Conservation (phyloP, 1,140 invertebrate genomes). For the Formica selysi region DNA sequence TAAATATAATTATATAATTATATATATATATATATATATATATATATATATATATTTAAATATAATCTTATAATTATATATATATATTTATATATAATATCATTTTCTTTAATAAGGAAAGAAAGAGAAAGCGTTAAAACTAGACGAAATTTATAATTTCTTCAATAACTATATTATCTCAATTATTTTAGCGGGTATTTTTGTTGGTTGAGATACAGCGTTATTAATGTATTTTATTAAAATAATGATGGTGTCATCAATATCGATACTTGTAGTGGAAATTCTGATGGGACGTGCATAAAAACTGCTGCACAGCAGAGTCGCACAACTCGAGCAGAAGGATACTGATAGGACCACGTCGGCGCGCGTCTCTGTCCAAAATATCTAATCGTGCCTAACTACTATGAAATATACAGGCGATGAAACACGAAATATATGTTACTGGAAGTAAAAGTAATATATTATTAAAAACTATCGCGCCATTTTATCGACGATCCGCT, state of each 20-base stretch:
- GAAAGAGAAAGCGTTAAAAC: neutral
- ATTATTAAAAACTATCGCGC: neutral
- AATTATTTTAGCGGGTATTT: neutral
- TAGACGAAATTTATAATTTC: neutral
- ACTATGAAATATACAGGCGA: neutral
- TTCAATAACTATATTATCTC: neutral
- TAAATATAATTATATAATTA: neutral
- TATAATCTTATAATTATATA: too few species aligned
- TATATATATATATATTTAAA: too few species aligned
- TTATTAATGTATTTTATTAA: conserved; percentile 31
- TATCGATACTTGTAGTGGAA: conserved; percentile 24
- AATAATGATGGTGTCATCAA: conserved; percentile 44
- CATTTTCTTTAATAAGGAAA: neutral
- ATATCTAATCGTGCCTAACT: conserved; percentile 27
- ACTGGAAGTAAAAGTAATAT: neutral
- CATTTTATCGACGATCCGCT: neutral
- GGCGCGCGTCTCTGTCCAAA: neutral
- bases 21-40: too few species aligned
- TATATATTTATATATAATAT: neutral
- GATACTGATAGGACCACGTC: conserved; percentile 21
- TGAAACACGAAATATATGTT: neutral
- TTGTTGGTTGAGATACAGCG: neutral
- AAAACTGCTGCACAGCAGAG: conserved; percentile 17
- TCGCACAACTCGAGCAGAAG: conserved; percentile 39
- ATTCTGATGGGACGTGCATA: conserved; percentile 2